These are phyloP conservation scores for Rhinichthys klamathensis DNA, from an alignment of 2,113 vertebrate species.

Conservation along the genomic window DNA sequence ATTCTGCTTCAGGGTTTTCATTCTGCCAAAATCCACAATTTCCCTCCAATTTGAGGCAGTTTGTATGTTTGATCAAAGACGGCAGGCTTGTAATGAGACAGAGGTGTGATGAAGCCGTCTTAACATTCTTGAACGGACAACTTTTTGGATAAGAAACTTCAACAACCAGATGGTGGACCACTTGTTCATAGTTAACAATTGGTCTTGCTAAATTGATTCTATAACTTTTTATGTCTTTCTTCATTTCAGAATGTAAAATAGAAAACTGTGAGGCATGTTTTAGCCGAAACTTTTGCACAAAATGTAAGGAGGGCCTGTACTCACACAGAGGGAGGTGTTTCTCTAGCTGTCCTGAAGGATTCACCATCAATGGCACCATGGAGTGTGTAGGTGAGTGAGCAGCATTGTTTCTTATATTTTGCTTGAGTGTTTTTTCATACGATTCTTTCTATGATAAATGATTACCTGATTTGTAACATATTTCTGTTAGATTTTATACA, in stretches of 20 bases:
- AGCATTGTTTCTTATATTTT: neutral
- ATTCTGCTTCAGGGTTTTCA: constrained; percentile 58
- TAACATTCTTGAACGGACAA: neutral
- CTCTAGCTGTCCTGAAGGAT: constrained; percentile 86
- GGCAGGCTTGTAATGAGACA: constrained; percentile 60
- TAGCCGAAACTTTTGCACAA: constrained; percentile 98
- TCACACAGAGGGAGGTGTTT: constrained; percentile 95
- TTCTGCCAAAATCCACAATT: constrained; percentile 55
- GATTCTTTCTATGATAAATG: neutral
- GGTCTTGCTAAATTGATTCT: neutral
- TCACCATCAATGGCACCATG: constrained; percentile 86
- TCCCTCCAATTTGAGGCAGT: constrained; percentile 51
- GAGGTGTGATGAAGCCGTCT: constrained; percentile 41
- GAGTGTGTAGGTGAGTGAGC: constrained; percentile 90
- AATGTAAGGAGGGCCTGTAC: constrained; percentile 95
- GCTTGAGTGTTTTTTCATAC: neutral
- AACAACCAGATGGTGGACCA: neutral
- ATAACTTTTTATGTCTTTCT: constrained; percentile 43
- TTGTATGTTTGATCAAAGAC: constrained; percentile 4
- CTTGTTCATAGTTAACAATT: no score
- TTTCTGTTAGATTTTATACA: neutral
- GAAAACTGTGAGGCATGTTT: constrained; percentile 98
- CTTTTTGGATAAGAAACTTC: neutral
- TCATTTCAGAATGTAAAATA: constrained; percentile 93
- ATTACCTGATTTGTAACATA: neutral